phyloP scores from a whole-genome alignment of 2,888 invertebrate species.

The Pyrochroa serraticornis region DNA sequence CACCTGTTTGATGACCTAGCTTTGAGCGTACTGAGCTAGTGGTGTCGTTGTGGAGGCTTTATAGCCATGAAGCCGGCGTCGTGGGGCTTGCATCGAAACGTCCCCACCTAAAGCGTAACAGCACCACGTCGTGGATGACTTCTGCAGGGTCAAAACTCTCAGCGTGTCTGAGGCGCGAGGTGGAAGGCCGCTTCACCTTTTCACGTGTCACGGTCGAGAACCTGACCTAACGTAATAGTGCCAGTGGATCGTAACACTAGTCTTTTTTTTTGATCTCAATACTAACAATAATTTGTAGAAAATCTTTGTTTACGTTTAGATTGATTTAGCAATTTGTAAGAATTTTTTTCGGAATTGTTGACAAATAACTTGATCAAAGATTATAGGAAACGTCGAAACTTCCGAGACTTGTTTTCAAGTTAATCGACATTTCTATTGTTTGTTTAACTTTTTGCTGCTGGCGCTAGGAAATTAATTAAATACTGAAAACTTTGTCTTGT shows the following conservation, averaged over 20 bases:
- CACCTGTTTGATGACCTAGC: constrained; percentile 55
- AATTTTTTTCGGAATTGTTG: too few relatives aligned
- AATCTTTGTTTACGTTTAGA: too few relatives aligned
- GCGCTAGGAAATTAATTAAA: too few relatives aligned
- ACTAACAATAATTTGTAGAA: too few relatives aligned
- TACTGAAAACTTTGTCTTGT: too few relatives aligned
- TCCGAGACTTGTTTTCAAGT: too few relatives aligned
- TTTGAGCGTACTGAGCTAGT: constrained; percentile 48
- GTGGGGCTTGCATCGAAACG: not conserved
- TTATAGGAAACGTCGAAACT: too few relatives aligned
- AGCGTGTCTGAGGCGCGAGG: not conserved
- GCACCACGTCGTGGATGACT: not conserved
- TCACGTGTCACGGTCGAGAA: constrained; percentile 50
- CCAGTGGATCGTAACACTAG: not conserved
- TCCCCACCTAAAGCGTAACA: constrained; percentile 14
- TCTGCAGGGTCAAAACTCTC: constrained; percentile 1
- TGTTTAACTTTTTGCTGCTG: too few relatives aligned
- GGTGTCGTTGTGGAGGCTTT: constrained; percentile 32
- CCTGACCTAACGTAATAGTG: constrained; percentile 50
- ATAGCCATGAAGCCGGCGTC: constrained; percentile 30
- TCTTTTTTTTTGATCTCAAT: too few relatives aligned
- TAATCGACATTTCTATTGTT: too few relatives aligned
- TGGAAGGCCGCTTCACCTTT: constrained; percentile 38
- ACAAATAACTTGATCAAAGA: too few relatives aligned
- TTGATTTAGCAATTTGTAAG: too few relatives aligned